Base-by-base conservation (phyloP, 2,113 vertebrate genomes). In the Procavia capensis region DNA sequence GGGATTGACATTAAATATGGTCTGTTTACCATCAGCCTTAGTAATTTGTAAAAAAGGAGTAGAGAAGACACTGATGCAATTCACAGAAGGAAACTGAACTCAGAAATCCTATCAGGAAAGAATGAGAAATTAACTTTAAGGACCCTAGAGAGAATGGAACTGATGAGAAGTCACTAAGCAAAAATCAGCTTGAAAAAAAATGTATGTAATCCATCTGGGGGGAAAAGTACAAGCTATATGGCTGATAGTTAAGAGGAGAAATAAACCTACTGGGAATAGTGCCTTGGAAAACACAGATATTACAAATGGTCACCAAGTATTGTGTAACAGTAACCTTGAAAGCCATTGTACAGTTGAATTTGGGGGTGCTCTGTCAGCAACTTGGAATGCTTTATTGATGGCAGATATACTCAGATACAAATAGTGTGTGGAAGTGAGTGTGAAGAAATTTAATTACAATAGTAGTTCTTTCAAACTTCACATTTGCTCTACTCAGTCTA, bases 11-110 rank as follows among this genome's bases (percentile, higher is more conserved):
- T 91, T 96, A 88, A 94, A 68, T 95, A 39, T 80, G 47, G 45
- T 59, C 87, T 74, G 39, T 90, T 97, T 85, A 94, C 84, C 90
- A 59, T 96, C 88, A 45, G 72, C 93, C 90, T 96, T 70, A 72
- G 83, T 95, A 85, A 90, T 97, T 91, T 93, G 92, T 90, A 76
- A 86, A 82, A 85, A 87, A 93, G 59, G 59, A 93, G 64, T 66
- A 88, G 88, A 61, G 93, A 94, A 70, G 82, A 96, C 93, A 85
- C 92, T 97, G 95, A 98, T 98, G 97, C 64, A 93, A 95, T 95
- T 96, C 74, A 95, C 97, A 97, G 97, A 96, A 76, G 88, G 94
- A 50, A 47, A 68, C 20, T 1, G 3, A 87, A 89, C 61, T 20
- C 50, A 54, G 50, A 54, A 16, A 54, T 54, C 50, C 50, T 54